Evolutionary conservation across 1,140 invertebrate species (phyloP).

Genomic region (Drosophila ercepeae): DNA sequence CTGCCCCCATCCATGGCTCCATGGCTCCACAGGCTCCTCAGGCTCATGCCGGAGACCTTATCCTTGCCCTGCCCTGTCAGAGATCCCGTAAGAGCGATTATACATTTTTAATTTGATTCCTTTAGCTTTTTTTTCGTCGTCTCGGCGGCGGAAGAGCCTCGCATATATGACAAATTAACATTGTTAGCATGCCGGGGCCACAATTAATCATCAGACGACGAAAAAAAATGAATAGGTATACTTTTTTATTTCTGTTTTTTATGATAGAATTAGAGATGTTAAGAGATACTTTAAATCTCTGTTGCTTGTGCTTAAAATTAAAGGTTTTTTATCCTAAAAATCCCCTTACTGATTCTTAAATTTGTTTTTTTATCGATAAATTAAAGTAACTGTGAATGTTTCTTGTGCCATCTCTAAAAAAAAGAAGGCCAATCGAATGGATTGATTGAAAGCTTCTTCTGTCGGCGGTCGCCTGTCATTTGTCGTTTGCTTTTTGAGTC

Average conservation of each 20-base stretch:
- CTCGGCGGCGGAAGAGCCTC: conserved; percentile 43
- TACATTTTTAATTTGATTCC: conserved; percentile 81
- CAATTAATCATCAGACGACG: conserved; percentile 72
- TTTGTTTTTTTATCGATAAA: no score
- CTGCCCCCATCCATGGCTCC: background rate
- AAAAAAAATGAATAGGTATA: background rate
- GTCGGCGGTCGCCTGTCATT: conserved; percentile 1
- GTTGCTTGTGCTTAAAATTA: no score
- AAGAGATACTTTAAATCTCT: background rate
- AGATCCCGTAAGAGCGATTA: conserved; percentile 54
- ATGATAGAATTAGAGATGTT: background rate
- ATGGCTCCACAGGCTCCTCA: no score
- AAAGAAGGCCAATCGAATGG: background rate
- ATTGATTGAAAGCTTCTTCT: conserved; percentile 61
- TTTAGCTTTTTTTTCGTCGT: conserved; percentile 33
- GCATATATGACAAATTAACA: conserved; percentile 80
- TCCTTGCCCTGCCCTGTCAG: conserved; percentile 23
- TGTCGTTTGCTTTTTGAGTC: background rate
- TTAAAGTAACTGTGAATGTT: no score
- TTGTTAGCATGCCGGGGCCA: conserved; percentile 68
- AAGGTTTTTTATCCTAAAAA: no score
- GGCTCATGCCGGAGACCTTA: conserved; percentile 18
- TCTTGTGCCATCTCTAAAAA: background rate
- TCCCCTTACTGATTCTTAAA: no score
- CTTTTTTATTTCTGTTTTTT: background rate